Base-by-base conservation (phyloP, 2,113 vertebrate genomes). In the Phoxinus phoxinus region DNA sequence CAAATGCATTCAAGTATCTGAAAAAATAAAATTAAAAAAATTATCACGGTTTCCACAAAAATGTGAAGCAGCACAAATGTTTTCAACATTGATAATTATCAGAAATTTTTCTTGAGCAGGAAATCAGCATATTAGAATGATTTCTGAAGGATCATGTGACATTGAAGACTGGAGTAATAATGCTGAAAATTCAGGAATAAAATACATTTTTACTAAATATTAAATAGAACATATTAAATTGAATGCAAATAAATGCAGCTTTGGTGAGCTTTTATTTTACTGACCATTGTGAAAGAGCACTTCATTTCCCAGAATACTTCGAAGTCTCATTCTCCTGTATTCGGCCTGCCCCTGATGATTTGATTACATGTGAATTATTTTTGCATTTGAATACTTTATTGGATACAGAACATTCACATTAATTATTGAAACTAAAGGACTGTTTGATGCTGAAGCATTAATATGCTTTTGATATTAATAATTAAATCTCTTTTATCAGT, bases 401-500 rank as follows among this genome's bases (percentile, higher is more conserved):
- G 0, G 53, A 59, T 17, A 59, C 32, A 79, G 53, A 79, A 25
- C 53, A 59, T 41, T 15, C 12, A 37, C 6, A 59, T 79, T 11
- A 59, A 59, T 61, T 59, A 61, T 41, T 79, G 32, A 41, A 41
- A 78, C 32, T 15, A 59, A 78, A 59, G 21, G 53, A n/a, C 76
- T 15, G 53, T 59, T 59, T 25, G 30, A 59, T 78, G 53, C 23
- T 13, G 12, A 37, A 41, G 30, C 11, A 78, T 78, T 78, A 78
- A 25, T 58, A 78, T 61, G 76, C 12, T 35, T 79, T 61, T 61
- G 56, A 59, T 59, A n/a, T 59, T 21, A 78, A 37, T 58, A 58
- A 59, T 37, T 37, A 6, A 78, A 59, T 58, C 32, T 58, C 30
- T 78, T 37, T 35, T 78, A 37, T 77, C 30, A 35, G 19, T 13